phyloP scores from a whole-genome alignment of 2,888 invertebrate species.

The Stegophylla sp. region DNA sequence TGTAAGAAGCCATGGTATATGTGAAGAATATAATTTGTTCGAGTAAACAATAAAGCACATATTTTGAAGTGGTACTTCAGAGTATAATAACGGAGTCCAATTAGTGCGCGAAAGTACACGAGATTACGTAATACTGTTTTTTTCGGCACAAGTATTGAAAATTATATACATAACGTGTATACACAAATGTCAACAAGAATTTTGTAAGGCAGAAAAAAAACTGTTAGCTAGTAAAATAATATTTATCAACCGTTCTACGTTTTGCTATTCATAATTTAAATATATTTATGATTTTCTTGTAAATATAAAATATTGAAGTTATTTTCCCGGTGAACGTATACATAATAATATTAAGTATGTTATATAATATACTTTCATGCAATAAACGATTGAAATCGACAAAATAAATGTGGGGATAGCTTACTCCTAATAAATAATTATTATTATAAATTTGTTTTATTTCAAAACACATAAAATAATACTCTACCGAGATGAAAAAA shows the following conservation, averaged over 20 bases:
- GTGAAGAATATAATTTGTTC: constrained; percentile 31
- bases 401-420: too few relatives aligned
- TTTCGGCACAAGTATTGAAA: background rate
- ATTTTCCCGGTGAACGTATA: background rate
- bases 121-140: constrained; percentile 44
- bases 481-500: too few relatives aligned
- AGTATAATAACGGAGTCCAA: constrained; percentile 17
- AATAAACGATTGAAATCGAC: too few relatives aligned
- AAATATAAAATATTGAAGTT: background rate
- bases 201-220: background rate
- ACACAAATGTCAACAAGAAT: constrained; percentile 14
- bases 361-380: too few relatives aligned
- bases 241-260: background rate
- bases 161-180: background rate
- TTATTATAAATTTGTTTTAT: too few relatives aligned
- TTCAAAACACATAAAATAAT: too few relatives aligned
- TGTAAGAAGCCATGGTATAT: background rate
- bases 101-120: constrained; percentile 14
- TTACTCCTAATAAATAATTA: too few relatives aligned
- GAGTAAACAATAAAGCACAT: constrained; percentile 23
- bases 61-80: constrained; percentile 35
- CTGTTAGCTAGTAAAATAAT: background rate
- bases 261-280: background rate
- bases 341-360: background rate
- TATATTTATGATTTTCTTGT: background rate